Evolutionary conservation across 35 echinoderm and acorn worm species (phyloP).

Genomic region (Amphiura filiformis): DNA sequence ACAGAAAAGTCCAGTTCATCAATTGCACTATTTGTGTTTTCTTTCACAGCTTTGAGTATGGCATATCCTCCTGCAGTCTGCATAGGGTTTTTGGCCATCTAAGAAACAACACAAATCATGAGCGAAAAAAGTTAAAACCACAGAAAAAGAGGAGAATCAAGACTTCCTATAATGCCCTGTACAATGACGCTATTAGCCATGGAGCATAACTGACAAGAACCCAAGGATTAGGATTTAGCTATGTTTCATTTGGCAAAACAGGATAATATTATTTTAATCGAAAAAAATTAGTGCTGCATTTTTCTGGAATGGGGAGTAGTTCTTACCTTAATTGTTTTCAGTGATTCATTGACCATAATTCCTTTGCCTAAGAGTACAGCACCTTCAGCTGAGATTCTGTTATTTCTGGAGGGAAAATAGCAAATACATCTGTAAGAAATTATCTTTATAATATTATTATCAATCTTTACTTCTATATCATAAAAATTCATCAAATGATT

Average conservation of each 20-base stretch:
- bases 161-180: too few relatives aligned
- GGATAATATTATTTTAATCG: too few relatives aligned
- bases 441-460: neutral
- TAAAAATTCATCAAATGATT: neutral
- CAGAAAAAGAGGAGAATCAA: too few relatives aligned
- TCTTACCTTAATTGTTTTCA: slow-evolving; percentile 89
- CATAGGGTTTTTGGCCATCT: slow-evolving; percentile 97
- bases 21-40: slow-evolving; percentile 88
- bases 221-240: too few relatives aligned
- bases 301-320: too few relatives aligned
- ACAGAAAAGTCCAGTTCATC: slow-evolving; percentile 85
- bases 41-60: slow-evolving; percentile 85
- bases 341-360: slow-evolving; percentile 73
- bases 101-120: slow-evolving; percentile 16
- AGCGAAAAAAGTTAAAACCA: too few relatives aligned
- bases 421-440: neutral
- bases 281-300: too few relatives aligned
- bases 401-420: slow-evolving; percentile 68
- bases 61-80: slow-evolving; percentile 90
- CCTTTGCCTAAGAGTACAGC: slow-evolving; percentile 93
- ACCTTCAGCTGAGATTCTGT: slow-evolving; percentile 93
- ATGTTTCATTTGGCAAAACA: too few relatives aligned
- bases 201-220: too few relatives aligned
- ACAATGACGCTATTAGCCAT: too few relatives aligned
- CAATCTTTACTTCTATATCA: too few relatives aligned